Conservation (phyloP, 2,797 vertebrate species). For the Sebastes nivosus region DNA sequence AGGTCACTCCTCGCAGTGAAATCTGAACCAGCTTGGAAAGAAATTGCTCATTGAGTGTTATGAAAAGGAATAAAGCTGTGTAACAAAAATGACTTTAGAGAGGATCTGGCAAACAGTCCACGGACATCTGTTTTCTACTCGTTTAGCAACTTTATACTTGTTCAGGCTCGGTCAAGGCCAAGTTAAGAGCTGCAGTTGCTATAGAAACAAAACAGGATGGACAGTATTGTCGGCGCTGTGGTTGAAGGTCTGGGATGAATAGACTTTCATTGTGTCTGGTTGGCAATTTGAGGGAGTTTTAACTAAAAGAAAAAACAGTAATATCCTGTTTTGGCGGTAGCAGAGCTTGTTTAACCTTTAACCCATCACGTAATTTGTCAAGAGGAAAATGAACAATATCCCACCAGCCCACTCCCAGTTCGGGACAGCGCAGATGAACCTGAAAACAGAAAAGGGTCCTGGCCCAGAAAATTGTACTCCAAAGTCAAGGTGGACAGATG, state of each 20-base stretch:
- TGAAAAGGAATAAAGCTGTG: conserved; percentile 59
- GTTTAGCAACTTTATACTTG: conserved; percentile 69
- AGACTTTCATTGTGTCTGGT: conserved; percentile 63
- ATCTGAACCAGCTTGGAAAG: conserved; percentile 45
- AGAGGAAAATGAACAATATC: conserved; percentile 73
- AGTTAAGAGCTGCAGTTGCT: conserved; percentile 69
- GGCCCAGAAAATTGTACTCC: conserved; percentile 60
- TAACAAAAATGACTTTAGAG: conserved; percentile 61
- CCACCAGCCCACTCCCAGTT: conserved; percentile 68
- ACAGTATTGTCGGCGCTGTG: conserved; percentile 60
- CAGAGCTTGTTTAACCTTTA: conserved; percentile 78
- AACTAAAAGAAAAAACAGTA: conserved; percentile 54
- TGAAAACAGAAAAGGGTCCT: conserved; percentile 61
- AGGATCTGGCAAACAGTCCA: conserved; percentile 52
- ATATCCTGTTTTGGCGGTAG: conserved; percentile 78
- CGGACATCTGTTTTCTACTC: conserved; percentile 74
- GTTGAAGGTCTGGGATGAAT: conserved; percentile 64
- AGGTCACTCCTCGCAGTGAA: conserved; percentile 63
- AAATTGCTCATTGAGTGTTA: conserved; percentile 69
- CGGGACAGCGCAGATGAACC: conserved; percentile 71
- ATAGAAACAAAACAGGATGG: conserved; percentile 83
- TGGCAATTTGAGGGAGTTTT: conserved; percentile 52
- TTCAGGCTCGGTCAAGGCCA: conserved; percentile 56
- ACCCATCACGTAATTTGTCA: conserved; percentile 66
- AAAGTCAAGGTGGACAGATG: conserved; percentile 82